Evolutionary conservation across 2,888 invertebrate species (phyloP).

Genomic region (Scotopteryx bipunctaria): DNA sequence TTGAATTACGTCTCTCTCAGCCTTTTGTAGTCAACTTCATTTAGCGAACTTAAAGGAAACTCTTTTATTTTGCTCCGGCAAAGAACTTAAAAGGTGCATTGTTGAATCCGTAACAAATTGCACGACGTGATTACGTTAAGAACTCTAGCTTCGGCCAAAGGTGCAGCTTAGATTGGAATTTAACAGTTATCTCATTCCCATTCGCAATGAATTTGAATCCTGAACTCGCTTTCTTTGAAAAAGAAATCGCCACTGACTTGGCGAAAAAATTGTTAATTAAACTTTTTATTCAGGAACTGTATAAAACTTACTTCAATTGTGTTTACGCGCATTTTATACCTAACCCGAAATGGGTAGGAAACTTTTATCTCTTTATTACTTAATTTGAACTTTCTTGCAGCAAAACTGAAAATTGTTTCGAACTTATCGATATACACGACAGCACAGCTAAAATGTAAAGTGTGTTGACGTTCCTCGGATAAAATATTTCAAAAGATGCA

Average conservation of each 20-base stretch:
- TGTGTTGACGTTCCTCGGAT: background rate
- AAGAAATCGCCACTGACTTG: slow-evolving; percentile 35
- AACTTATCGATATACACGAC: too few relatives aligned
- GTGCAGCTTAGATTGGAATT: slow-evolving; percentile 66
- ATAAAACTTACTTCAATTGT: slow-evolving; percentile 5
- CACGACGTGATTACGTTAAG: slow-evolving; percentile 75
- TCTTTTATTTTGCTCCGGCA: slow-evolving; percentile 72
- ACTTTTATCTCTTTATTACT: background rate
- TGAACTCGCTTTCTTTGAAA: too few relatives aligned
- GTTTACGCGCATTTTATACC: slow-evolving; percentile 7
- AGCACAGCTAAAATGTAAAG: background rate
- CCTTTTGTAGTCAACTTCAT: slow-evolving; percentile 82
- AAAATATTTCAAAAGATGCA: slow-evolving; percentile 8
- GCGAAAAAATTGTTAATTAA: slow-evolving; percentile 35
- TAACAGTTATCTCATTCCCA: slow-evolving; percentile 54
- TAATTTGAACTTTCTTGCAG: background rate
- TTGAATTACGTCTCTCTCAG: slow-evolving; percentile 75
- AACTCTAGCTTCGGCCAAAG: slow-evolving; percentile 55
- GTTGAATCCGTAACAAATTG: slow-evolving; percentile 82
- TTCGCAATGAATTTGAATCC: slow-evolving; percentile 53
- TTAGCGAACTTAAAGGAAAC: slow-evolving; percentile 76
- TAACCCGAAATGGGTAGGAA: background rate
- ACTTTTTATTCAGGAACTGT: slow-evolving; percentile 27
- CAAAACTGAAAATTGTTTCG: too few relatives aligned
- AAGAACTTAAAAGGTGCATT: slow-evolving; percentile 80